phyloP scores from a whole-genome alignment of 2,888 invertebrate species.

The Yponomeuta malinellus region DNA sequence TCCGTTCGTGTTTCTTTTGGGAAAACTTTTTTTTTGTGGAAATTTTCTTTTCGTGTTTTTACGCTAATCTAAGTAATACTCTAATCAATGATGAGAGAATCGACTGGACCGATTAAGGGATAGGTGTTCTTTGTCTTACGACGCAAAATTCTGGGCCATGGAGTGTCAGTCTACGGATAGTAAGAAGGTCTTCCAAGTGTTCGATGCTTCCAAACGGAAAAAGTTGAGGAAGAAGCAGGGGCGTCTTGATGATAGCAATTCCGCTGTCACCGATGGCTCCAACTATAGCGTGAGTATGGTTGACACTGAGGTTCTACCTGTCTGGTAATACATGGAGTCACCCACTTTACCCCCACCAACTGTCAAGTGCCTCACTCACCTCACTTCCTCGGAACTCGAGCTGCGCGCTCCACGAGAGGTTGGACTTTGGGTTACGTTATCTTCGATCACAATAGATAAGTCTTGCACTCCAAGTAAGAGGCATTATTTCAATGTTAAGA shows the following conservation, averaged over 20 bases:
- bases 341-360: no score
- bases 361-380: no score
- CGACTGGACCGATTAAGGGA: neutral
- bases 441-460: no score
- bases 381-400: no score
- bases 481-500: no score
- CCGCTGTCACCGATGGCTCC: slow-evolving; percentile 53
- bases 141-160: slow-evolving; percentile 48
- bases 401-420: no score
- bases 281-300: slow-evolving; percentile 46
- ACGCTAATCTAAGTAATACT: neutral
- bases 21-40: slow-evolving; percentile 16
- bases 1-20: slow-evolving; percentile 44
- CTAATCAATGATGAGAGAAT: neutral
- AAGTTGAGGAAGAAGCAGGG: slow-evolving; percentile 47
- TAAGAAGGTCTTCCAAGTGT: slow-evolving; percentile 63
- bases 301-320: no score
- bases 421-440: no score
- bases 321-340: no score
- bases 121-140: slow-evolving; percentile 32
- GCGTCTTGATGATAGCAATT: slow-evolving; percentile 44
- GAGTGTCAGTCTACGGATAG: slow-evolving; percentile 62
- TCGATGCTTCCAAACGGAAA: slow-evolving; percentile 55
- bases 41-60: slow-evolving; percentile 6
- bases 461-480: no score